Percentiles rank a stretch among this genome's conserved stretches.
These are phyloP conservation scores for Eupithecia tripunctaria DNA, from an alignment of 2,888 invertebrate species.

Conservation along the genomic window DNA sequence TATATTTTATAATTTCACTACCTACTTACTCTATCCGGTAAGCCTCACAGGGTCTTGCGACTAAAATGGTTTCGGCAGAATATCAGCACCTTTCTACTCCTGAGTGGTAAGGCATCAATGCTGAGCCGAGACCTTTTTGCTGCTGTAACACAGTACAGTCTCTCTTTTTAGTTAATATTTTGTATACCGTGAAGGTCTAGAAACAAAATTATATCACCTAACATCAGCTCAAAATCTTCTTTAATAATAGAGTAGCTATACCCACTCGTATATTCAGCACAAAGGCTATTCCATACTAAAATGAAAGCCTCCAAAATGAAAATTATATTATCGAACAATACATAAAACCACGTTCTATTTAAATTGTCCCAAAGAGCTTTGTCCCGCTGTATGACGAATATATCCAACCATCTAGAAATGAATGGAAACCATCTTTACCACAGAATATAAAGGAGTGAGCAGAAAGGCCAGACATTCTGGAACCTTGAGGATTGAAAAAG, in stretches of 20 bases:
- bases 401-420: slow-evolving; percentile 49
- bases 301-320: slow-evolving; percentile 23
- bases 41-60: too few relatives aligned
- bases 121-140: too few relatives aligned
- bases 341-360: slow-evolving; percentile 32
- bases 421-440: slow-evolving; percentile 52
- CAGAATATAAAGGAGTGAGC: slow-evolving; percentile 54
- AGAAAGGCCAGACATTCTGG: slow-evolving; percentile 73
- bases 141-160: too few relatives aligned
- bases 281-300: slow-evolving; percentile 21
- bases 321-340: slow-evolving; percentile 24
- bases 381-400: slow-evolving; percentile 50
- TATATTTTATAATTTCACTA: too few relatives aligned
- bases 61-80: too few relatives aligned
- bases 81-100: too few relatives aligned
- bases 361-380: slow-evolving; percentile 46
- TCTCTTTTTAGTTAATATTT: too few relatives aligned
- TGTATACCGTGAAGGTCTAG: background rate
- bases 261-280: background rate
- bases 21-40: too few relatives aligned
- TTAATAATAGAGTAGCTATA: background rate
- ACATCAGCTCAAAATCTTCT: background rate
- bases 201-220: background rate
- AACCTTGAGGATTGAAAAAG: slow-evolving; percentile 61
- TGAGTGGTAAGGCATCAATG: too few relatives aligned